Evolutionary conservation across 2,797 vertebrate genomes (phyloP).

Genomic region (Thunnus albacares): DNA sequence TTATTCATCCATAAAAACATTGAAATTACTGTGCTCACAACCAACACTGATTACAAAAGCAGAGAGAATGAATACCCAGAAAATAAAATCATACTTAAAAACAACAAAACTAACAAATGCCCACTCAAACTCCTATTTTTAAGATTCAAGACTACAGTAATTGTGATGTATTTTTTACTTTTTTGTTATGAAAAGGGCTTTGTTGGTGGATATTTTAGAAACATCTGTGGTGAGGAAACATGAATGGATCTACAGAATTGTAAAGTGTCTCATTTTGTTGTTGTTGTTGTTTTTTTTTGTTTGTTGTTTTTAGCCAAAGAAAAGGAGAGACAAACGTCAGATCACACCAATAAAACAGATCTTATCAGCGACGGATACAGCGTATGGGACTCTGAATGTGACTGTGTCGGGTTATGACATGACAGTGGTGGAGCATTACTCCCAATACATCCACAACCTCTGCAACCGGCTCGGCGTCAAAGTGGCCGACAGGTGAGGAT

Average conservation of each 20-base stretch:
- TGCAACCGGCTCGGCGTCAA: conserved; percentile 88
- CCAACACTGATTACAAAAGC: too few relatives aligned
- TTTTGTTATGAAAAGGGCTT: not conserved
- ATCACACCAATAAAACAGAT: conserved; percentile 80
- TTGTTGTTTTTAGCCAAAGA: conserved; percentile 75
- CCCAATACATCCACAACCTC: conserved; percentile 91
- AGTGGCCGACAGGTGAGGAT: conserved; percentile 89
- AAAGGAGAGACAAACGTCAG: conserved; percentile 84
- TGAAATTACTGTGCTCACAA: too few relatives aligned
- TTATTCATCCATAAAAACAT: too few relatives aligned
- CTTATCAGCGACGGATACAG: conserved; percentile 75
- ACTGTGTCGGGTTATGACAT: conserved; percentile 90
- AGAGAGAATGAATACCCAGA: too few relatives aligned
- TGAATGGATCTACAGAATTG: too few relatives aligned
- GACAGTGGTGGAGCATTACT: conserved; percentile 90
- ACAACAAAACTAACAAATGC: too few relatives aligned
- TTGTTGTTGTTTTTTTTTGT: not conserved
- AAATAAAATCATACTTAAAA: too few relatives aligned
- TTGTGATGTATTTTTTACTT: not conserved
- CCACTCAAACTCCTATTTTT: too few relatives aligned
- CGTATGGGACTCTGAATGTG: conserved; percentile 91
- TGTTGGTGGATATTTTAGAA: not conserved
- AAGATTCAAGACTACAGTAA: not conserved
- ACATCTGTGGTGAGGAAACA: too few relatives aligned
- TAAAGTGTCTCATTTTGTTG: not conserved